Conservation (phyloP, 2,797 vertebrate genomes). For the Hoplostethus mediterraneus region DNA sequence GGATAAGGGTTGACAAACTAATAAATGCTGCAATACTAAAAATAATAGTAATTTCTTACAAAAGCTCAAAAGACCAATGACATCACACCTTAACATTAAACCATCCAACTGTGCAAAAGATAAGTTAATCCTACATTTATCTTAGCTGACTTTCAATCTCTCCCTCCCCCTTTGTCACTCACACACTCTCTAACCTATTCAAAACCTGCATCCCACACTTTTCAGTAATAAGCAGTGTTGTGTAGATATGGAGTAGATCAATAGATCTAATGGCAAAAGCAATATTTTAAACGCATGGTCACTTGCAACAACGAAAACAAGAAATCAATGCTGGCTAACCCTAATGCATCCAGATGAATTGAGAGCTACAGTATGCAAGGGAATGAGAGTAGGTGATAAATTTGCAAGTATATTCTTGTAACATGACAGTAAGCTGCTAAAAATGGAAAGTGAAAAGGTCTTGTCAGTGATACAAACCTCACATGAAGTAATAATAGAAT, state of each 20-base stretch:
- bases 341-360: constrained; percentile 49
- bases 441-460: not conserved
- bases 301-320: constrained; percentile 57
- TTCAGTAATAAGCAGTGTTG: constrained; percentile 42
- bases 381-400: constrained; percentile 38
- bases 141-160: not conserved
- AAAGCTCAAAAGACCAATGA: no score
- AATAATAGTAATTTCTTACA: no score
- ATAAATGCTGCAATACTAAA: no score
- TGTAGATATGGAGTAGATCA: constrained; percentile 42
- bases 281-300: constrained; percentile 56
- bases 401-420: constrained; percentile 37
- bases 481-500: not conserved
- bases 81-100: no score
- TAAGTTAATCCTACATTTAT: not conserved
- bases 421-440: constrained; percentile 6
- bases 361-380: constrained; percentile 11
- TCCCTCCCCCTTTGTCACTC: not conserved
- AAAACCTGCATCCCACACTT: constrained; percentile 1
- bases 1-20: no score
- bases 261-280: constrained; percentile 59
- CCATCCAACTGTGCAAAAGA: not conserved
- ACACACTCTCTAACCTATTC: constrained; percentile 1
- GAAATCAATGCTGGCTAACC: constrained; percentile 61
- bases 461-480: not conserved